Conservation (phyloP, 2,888 invertebrate genomes). For the Agriopis marginaria region DNA sequence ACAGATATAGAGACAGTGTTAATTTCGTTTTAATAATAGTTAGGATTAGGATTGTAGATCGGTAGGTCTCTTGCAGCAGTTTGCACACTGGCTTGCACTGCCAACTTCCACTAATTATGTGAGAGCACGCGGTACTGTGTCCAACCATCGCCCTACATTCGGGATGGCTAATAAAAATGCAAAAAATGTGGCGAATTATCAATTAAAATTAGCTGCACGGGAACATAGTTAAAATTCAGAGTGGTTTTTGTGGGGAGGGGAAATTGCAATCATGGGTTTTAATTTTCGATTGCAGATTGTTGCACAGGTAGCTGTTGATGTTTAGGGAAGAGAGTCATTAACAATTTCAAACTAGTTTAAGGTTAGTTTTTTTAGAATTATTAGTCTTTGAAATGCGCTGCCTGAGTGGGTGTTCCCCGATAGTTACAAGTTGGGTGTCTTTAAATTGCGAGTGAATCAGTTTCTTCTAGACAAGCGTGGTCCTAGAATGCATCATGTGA, state of each 20-base stretch:
- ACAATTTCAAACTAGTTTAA: too few species aligned
- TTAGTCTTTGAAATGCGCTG: too few species aligned
- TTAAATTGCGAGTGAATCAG: too few species aligned
- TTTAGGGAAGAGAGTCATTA: background rate
- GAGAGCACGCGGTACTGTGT: conserved; percentile 74
- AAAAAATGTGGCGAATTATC: conserved; percentile 78
- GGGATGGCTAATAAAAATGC: conserved; percentile 78
- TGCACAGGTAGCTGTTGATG: background rate
- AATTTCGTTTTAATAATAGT: too few species aligned
- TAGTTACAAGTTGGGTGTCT: too few species aligned
- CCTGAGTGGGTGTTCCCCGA: too few species aligned
- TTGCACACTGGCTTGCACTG: conserved; percentile 21
- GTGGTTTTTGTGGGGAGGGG: conserved; percentile 25
- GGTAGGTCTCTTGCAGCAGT: conserved; percentile 1
- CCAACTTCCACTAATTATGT: conserved; percentile 74
- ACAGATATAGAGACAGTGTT: too few species aligned
- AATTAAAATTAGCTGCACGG: conserved; percentile 77
- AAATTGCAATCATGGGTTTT: conserved; percentile 31
- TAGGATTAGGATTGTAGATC: too few species aligned
- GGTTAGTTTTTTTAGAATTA: too few species aligned
- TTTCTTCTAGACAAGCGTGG: too few species aligned
- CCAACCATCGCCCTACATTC: conserved; percentile 75
- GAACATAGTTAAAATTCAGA: conserved; percentile 47
- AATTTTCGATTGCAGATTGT: conserved; percentile 25
- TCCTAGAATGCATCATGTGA: too few species aligned